A percentile compares a stretch with the other conserved stretches of the same genome.
Evolutionary conservation across 1,140 invertebrate genomes (phyloP).

Genomic region (Artemia franciscana): DNA sequence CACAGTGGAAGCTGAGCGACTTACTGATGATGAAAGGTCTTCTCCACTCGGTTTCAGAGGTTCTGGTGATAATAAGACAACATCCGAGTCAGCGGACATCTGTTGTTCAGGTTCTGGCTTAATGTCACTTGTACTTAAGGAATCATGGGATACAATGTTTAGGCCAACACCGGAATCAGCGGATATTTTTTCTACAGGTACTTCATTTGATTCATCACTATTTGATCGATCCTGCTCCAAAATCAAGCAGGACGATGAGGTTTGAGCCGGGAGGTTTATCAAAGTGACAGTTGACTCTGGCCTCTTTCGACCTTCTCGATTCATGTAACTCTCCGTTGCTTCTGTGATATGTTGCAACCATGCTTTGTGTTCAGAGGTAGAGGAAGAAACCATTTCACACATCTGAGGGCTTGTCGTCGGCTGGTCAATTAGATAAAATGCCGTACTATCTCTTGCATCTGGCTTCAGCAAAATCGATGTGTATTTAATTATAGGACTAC

Average conservation of each 20-base stretch:
- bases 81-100: not conserved
- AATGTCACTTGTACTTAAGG: not conserved
- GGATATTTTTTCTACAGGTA: not conserved
- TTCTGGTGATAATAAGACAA: not conserved
- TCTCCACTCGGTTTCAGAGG: not conserved
- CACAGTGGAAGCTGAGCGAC: constrained; percentile 3
- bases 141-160: not conserved
- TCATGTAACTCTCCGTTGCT: constrained; percentile 42
- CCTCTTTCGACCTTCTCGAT: constrained; percentile 14
- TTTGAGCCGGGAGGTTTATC: not conserved
- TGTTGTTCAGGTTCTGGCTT: not conserved
- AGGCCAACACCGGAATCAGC: not conserved
- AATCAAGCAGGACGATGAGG: not conserved
- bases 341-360: constrained; percentile 62
- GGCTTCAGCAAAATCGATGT: constrained; percentile 42
- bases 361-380: constrained; percentile 48
- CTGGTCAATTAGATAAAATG: constrained; percentile 62
- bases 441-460: constrained; percentile 65
- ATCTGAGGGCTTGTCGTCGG: constrained; percentile 51
- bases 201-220: constrained; percentile 1
- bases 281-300: constrained; percentile 2
- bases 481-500: constrained; percentile 48
- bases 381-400: constrained; percentile 57
- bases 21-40: not conserved
- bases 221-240: not conserved